A percentile compares a stretch with the other conserved stretches of the same genome.
phyloP scores from a whole-genome alignment of 2,888 invertebrate genomes.

The Pristionchus arcanus region DNA sequence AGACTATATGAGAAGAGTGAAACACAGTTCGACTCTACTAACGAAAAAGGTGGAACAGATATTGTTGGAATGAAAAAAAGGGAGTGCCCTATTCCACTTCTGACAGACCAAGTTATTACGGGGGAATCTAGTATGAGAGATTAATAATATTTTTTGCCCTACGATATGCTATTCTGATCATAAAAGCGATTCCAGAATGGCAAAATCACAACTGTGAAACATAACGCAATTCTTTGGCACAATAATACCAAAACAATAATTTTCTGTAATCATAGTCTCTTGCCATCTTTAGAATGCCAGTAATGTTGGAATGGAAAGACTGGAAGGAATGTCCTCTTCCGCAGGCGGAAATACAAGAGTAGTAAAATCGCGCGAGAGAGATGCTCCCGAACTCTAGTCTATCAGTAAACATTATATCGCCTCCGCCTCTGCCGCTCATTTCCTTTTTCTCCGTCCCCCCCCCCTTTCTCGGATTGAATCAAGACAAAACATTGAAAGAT shows the following conservation, averaged over 20 bases:
- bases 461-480: not conserved
- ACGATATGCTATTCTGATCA: no score
- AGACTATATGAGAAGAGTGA: no score
- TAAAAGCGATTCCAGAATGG: no score
- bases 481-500: conserved; percentile 22
- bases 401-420: not conserved
- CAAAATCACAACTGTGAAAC: no score
- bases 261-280: not conserved
- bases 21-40: no score
- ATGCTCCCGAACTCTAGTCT: not conserved
- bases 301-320: not conserved
- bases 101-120: no score
- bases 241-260: not conserved
- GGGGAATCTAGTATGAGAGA: no score
- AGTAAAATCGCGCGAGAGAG: not conserved
- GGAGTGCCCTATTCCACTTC: no score
- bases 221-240: no score
- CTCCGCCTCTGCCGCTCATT: not conserved
- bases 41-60: no score
- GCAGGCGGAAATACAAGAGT: not conserved
- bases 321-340: not conserved
- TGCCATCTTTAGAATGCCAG: not conserved
- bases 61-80: no score
- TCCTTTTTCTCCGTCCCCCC: not conserved
- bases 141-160: no score